Conservation (phyloP, 2,113 vertebrate genomes). For the Baryphthengus martii region DNA sequence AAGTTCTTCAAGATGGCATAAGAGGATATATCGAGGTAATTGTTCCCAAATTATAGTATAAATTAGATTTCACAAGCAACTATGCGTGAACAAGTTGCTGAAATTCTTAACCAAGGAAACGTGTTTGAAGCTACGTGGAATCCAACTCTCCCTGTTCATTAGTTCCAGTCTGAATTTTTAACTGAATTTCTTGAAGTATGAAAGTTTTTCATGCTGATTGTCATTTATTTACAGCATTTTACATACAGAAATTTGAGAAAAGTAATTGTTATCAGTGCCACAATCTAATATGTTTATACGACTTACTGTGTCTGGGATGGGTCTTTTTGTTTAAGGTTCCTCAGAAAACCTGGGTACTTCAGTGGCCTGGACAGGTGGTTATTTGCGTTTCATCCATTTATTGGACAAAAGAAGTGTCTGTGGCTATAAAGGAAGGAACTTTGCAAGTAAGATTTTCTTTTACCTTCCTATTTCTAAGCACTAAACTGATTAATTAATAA, state of each 20-base stretch:
- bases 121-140: background rate
- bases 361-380: slow-evolving; percentile 93
- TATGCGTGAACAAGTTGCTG: background rate
- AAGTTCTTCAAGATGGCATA: slow-evolving; percentile 80
- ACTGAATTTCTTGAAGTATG: background rate
- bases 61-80: background rate
- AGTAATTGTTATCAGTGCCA: background rate
- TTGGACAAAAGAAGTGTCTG: slow-evolving; percentile 90
- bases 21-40: slow-evolving; percentile 81
- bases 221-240: background rate
- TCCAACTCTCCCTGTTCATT: background rate
- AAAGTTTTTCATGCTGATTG: background rate
- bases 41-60: background rate
- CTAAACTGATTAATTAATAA: background rate
- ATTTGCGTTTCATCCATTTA: slow-evolving; percentile 92
- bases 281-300: background rate
- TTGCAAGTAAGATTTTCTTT: slow-evolving; percentile 75
- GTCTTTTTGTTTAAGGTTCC: slow-evolving; percentile 75
- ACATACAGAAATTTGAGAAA: background rate
- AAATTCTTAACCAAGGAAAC: background rate
- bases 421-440: slow-evolving; percentile 78
- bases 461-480: background rate
- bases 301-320: background rate
- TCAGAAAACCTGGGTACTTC: slow-evolving; percentile 86
- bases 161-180: background rate